Evolutionary conservation across 2,888 invertebrate genomes (phyloP).

Genomic region (Agapostemon virescens): DNA sequence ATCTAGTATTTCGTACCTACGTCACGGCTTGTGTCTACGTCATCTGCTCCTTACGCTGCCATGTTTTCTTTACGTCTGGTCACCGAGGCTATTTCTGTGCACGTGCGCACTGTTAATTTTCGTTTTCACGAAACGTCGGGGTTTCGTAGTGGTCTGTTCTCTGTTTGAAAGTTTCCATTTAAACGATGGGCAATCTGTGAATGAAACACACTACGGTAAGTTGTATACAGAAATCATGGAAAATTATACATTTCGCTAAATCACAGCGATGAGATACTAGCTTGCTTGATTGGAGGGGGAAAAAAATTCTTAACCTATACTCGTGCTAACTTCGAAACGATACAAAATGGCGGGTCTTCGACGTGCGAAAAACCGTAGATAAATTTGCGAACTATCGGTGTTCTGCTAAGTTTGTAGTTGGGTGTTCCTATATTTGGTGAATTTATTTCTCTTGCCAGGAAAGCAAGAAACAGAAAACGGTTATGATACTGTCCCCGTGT

Average conservation of each 20-base stretch:
- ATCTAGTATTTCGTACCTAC: too few relatives aligned
- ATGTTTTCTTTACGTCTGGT: too few relatives aligned
- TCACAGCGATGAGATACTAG: slow-evolving; percentile 3
- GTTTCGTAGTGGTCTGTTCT: slow-evolving; percentile 40
- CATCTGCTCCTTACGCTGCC: too few relatives aligned
- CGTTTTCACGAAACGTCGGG: neutral
- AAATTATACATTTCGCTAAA: neutral
- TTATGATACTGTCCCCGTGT: slow-evolving; percentile 54
- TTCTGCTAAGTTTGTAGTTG: slow-evolving; percentile 44
- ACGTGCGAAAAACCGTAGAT: slow-evolving; percentile 42
- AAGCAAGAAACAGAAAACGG: slow-evolving; percentile 31
- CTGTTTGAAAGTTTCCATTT: slow-evolving; percentile 23
- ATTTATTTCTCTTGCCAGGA: slow-evolving; percentile 35
- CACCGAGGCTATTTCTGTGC: neutral
- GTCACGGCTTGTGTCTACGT: too few relatives aligned
- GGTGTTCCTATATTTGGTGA: slow-evolving; percentile 36
- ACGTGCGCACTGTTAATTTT: neutral
- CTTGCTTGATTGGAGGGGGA: slow-evolving; percentile 48
- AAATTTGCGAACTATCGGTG: slow-evolving; percentile 16
- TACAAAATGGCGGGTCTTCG: slow-evolving; percentile 70
- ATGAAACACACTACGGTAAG: slow-evolving; percentile 60
- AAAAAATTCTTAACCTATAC: slow-evolving; percentile 64
- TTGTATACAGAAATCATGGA: slow-evolving; percentile 25
- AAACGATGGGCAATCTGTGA: neutral
- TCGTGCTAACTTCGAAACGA: slow-evolving; percentile 38